Percentiles rank a stretch among this genome's conserved stretches.
These are phyloP conservation scores for Spermophilus dauricus DNA, from an alignment of 2,113 vertebrate species.

Conservation along the genomic window DNA sequence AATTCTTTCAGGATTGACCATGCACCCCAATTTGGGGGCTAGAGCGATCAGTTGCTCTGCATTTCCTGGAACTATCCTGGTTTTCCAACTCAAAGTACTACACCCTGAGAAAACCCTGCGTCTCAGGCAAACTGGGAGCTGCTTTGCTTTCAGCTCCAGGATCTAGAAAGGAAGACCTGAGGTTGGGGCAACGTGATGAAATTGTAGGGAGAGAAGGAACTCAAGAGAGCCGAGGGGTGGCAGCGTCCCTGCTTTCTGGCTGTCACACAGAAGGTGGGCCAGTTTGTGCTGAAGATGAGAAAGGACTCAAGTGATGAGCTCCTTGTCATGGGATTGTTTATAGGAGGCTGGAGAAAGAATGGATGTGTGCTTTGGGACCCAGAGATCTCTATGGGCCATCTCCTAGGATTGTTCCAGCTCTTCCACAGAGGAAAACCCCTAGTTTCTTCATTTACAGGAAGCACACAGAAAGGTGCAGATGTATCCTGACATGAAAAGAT, in stretches of 20 bases:
- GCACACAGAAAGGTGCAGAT: background rate
- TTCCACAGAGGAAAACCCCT: background rate
- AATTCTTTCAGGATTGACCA: background rate
- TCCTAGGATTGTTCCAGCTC: background rate
- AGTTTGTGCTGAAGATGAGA: background rate
- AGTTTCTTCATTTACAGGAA: background rate
- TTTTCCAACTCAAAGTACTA: constrained; percentile 1
- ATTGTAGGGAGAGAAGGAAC: background rate
- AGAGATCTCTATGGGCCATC: background rate
- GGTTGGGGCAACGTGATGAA: background rate
- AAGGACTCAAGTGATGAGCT: no score
- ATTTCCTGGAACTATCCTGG: background rate
- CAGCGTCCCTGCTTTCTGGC: background rate
- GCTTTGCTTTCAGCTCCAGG: background rate
- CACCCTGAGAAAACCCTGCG: background rate
- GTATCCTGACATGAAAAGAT: background rate
- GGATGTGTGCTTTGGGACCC: background rate
- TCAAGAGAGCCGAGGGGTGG: background rate
- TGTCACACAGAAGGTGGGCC: background rate
- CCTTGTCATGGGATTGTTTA: background rate
- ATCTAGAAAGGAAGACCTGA: constrained; percentile 29
- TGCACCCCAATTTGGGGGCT: background rate
- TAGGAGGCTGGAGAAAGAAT: background rate
- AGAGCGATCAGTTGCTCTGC: background rate
- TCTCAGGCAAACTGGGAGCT: background rate